Conservation (phyloP, 2,797 vertebrate species). For the Sebastes aleutianus region DNA sequence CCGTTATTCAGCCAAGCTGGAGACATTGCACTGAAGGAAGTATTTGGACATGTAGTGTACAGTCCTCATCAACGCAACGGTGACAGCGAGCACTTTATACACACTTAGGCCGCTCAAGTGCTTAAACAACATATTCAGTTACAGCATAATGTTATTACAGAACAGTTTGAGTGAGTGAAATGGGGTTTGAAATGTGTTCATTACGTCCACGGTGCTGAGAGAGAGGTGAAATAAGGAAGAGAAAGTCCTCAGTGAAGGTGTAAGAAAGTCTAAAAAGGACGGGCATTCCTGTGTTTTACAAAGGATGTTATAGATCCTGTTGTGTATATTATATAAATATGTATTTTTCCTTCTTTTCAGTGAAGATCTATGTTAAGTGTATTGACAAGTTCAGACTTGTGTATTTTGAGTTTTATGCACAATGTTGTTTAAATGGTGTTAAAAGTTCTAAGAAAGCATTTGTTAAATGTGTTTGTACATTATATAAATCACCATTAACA, state of each 20-base stretch:
- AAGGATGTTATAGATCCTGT: conserved; percentile 76
- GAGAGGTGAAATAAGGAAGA: conserved; percentile 21
- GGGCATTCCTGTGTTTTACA: conserved; percentile 76
- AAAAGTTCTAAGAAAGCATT: conserved; percentile 67
- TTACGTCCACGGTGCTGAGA: conserved; percentile 72
- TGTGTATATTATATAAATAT: conserved; percentile 79
- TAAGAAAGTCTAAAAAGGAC: conserved; percentile 53
- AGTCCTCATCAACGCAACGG: conserved; percentile 67
- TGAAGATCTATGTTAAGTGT: conserved; percentile 78
- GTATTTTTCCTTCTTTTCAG: conserved; percentile 77
- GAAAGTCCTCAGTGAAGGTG: conserved; percentile 23
- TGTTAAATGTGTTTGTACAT: conserved; percentile 84
- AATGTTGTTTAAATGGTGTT: conserved; percentile 77
- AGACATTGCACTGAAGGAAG: conserved; percentile 88
- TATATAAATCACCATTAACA: conserved; percentile 83
- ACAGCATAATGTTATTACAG: conserved; percentile 47
- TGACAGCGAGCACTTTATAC: conserved; percentile 89
- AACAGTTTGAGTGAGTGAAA: conserved; percentile 68
- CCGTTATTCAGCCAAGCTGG: conserved; percentile 84
- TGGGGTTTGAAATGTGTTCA: conserved; percentile 56
- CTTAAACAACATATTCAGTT: conserved; percentile 66
- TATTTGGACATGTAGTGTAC: conserved; percentile 73
- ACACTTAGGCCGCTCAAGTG: conserved; percentile 84
- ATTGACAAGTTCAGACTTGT: conserved; percentile 73
- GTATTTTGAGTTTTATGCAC: conserved; percentile 80